Evolutionary conservation across 1,140 invertebrate genomes (phyloP), one percentile per base, ranked within the genome.

Genomic region (Papilio aristodemus): DNA sequence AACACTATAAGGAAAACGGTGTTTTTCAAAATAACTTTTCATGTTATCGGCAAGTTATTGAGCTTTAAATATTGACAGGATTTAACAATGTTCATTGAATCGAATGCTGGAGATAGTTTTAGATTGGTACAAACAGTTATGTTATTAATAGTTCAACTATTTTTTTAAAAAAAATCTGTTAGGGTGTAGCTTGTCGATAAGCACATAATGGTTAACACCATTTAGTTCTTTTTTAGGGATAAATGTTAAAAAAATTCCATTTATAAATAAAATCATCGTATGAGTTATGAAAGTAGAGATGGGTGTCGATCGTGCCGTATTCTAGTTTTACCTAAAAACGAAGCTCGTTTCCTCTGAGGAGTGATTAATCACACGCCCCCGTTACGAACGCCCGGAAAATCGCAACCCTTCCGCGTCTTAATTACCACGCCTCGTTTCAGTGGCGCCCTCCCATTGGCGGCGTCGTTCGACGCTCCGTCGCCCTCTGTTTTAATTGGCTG

Each of bases 391-490:
- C 84, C 82, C 81, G 87, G 87, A 80, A 91, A 89, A 89, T 86
- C 80, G 76, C 86, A 89, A 89, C 89, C 89, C 87, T 91, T 91
- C 87, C 79, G 74, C 79, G 80, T 85, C 77, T 89, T 91, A 91
- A 91, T 91, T 91, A 91, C 89, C 85, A 87, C 87, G 85, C 85
- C 86, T 85, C 73, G 83, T 77, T 89, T 86, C 85, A 90, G 85
- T 67, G 76, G 37, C 71, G 82, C 71, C 50, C 76, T 75, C 73
- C 84, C 71, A 91, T 88, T 91, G 87, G 89, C 60, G 71, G 71
- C 67, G 13, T 6, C 7, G 19, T 62, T 71, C 79, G 74, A 69
- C 78, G 78, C 77, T 71, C 71, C 75, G 74, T 83, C 86, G 82
- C 84, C 80, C 76, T 76, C 71, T 57, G 64, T 80, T 90, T 87